Percentiles rank a stretch among this genome's conserved stretches.
These are phyloP conservation scores for Dexiosoma caninum DNA, from an alignment of 2,888 invertebrate species.

Conservation along the genomic window DNA sequence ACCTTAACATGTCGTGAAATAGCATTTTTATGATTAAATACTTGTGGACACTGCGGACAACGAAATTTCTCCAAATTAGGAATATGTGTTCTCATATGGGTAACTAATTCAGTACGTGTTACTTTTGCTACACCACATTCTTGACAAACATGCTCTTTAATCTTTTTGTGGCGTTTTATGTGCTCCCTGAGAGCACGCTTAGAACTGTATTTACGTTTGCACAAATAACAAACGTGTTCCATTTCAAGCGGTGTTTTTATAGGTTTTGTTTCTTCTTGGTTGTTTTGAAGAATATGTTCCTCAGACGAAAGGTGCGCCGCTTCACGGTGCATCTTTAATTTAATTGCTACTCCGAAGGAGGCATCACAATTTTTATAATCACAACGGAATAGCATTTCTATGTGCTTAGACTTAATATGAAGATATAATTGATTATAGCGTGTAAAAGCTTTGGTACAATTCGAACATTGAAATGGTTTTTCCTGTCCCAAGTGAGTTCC, in stretches of 20 bases:
- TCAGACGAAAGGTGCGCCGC: constrained; percentile 17
- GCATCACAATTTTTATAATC: constrained; percentile 60
- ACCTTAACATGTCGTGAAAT: constrained; percentile 70
- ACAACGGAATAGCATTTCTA: constrained; percentile 47
- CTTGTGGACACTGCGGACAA: constrained; percentile 72
- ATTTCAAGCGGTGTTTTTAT: constrained; percentile 22
- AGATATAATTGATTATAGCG: constrained; percentile 70
- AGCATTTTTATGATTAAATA: constrained; percentile 74
- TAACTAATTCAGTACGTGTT: constrained; percentile 72
- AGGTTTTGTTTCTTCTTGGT: constrained; percentile 26
- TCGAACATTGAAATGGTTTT: constrained; percentile 71
- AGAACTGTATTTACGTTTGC: constrained; percentile 72
- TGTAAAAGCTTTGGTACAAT: constrained; percentile 70
- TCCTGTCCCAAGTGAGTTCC: constrained; percentile 71
- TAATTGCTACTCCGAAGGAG: constrained; percentile 45
- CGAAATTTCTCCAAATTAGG: constrained; percentile 73
- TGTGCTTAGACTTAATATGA: constrained; percentile 69
- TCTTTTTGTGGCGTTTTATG: constrained; percentile 72
- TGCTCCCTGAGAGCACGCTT: constrained; percentile 73
- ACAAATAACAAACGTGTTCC: constrained; percentile 69
- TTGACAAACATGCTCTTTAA: constrained; percentile 72
- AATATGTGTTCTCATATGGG: constrained; percentile 73
- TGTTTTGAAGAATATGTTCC: constrained; percentile 1
- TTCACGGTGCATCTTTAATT: constrained; percentile 58
- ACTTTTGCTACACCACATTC: constrained; percentile 74